phyloP scores from a whole-genome alignment of 2,888 invertebrate genomes.

The Portevinia maculata region DNA sequence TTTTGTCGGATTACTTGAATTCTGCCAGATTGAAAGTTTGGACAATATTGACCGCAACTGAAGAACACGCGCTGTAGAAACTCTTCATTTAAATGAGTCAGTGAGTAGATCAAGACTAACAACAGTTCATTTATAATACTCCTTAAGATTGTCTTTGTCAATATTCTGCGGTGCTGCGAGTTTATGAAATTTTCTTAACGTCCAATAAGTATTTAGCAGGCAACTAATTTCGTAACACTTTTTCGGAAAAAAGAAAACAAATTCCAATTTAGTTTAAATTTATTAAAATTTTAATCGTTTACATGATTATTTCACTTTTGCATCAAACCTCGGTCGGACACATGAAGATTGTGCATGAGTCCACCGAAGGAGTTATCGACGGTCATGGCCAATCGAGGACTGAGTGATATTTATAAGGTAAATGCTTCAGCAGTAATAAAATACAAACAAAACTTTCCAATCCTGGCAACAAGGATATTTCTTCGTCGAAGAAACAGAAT shows the following conservation, averaged over 20 bases:
- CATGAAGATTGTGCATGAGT: slow-evolving; percentile 48
- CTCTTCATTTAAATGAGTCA: too few species aligned
- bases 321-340: neutral
- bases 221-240: too few species aligned
- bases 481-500: slow-evolving; percentile 28
- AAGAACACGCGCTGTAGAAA: too few species aligned
- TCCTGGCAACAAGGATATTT: slow-evolving; percentile 20
- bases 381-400: slow-evolving; percentile 60
- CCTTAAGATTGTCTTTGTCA: too few species aligned
- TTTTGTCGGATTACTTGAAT: too few species aligned
- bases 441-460: slow-evolving; percentile 13
- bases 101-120: too few species aligned
- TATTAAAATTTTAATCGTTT: neutral
- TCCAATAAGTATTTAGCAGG: too few species aligned
- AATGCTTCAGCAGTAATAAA: neutral
- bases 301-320: neutral
- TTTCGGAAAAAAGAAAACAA: neutral
- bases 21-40: too few species aligned
- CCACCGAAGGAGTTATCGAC: slow-evolving; percentile 23
- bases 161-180: too few species aligned
- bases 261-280: neutral
- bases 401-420: slow-evolving; percentile 37
- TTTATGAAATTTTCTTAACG: too few species aligned
- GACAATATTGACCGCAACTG: too few species aligned
- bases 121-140: too few species aligned